Base-by-base conservation (phyloP, 2,888 invertebrate genomes). In the Napeogenes inachia region DNA sequence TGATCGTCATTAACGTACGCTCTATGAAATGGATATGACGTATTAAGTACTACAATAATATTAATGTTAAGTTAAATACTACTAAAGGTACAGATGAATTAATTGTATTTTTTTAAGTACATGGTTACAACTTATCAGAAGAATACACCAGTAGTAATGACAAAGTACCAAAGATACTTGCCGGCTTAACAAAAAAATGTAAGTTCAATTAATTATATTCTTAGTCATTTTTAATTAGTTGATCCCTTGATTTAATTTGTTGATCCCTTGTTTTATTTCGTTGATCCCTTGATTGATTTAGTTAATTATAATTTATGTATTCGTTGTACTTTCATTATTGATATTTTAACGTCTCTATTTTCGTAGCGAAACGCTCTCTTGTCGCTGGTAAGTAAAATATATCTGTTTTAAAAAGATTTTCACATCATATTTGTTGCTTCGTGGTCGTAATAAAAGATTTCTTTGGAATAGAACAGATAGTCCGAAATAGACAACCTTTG, bases 401-500 rank as follows among this genome's bases (percentile, higher is more conserved):
- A 21, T 50, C 8, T 30, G 12, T 30, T 50, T 30, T 30, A 30
- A 30, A 50, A 21, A 21, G 12, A 30, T 50, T 50, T 50, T 50
- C 50, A 4, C 30, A n/a, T 50, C 50, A 50, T 30, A 50, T 50
- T 50, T 30, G 50, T 50, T 30, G 21, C 50, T 50, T n/a, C 47
- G 35, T 6, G 10, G 10, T 30, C 8, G 50, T 30, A 50, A 10
- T 50, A 21, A 50, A 50, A 30, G 50, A 50, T 21, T n/a, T 50
- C 21, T 30, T 30, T 50, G 13, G n/a, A 50, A 50, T 21, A 8
- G 42, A 42, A 3, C 42, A 42, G 50, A 50, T 21, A 46, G n/a
- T 54, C 54, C 33, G 32, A 42, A 45, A 45, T 57, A 33, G 46
- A 57, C 42, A 45, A 8, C 21, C 45, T 32, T 56, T 56, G 42